phyloP scores from a whole-genome alignment of 1,140 invertebrate species.

The Cylas formicarius region DNA sequence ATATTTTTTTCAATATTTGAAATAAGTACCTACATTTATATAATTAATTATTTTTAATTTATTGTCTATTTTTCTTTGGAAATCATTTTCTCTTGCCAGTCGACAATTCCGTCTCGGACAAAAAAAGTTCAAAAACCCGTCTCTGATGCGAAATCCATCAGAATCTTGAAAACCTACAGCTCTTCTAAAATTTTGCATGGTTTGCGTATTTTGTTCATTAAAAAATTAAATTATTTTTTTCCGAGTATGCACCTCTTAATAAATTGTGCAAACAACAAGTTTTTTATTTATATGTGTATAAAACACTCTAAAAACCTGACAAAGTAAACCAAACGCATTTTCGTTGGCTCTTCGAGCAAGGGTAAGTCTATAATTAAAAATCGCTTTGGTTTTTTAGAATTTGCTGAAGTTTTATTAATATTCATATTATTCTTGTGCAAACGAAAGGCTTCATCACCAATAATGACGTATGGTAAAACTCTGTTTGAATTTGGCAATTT shows the following conservation, averaged over 20 bases:
- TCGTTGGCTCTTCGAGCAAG: slow-evolving; percentile 38
- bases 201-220: slow-evolving; percentile 8
- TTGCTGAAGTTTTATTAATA: slow-evolving; percentile 1
- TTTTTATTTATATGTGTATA: slow-evolving; percentile 32
- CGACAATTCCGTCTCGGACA: slow-evolving; percentile 4
- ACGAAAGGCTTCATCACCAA: slow-evolving; percentile 18
- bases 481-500: too few species aligned
- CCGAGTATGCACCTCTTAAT: slow-evolving; percentile 15
- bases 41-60: too few species aligned
- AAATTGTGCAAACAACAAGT: slow-evolving; percentile 29
- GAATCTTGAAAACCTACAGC: slow-evolving; percentile 15
- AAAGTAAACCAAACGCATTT: slow-evolving; percentile 44
- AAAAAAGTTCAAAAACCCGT: slow-evolving; percentile 14
- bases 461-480: slow-evolving; percentile 14
- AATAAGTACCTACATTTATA: too few species aligned
- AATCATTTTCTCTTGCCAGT: slow-evolving; percentile 19
- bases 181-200: slow-evolving; percentile 11
- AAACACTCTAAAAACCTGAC: slow-evolving; percentile 35
- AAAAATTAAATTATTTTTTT: slow-evolving; percentile 10
- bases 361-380: slow-evolving; percentile 45
- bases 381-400: slow-evolving; percentile 20
- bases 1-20: too few species aligned
- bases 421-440: slow-evolving; percentile 12
- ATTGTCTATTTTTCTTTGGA: too few species aligned
- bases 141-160: slow-evolving; percentile 9